Conservation (phyloP, 1,140 invertebrate species). For the Cherax destructor region DNA sequence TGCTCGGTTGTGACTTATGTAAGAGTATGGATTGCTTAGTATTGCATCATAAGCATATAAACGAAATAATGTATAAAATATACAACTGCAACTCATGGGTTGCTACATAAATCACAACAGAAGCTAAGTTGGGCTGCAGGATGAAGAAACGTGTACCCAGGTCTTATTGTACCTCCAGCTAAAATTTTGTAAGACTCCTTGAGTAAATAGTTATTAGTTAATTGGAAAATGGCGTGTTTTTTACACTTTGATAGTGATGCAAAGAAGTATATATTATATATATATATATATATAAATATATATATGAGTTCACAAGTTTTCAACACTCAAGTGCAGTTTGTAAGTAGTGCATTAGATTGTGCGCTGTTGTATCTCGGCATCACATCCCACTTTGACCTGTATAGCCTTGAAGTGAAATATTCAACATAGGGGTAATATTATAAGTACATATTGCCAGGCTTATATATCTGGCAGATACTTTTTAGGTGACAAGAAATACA, state of each 20-base stretch:
- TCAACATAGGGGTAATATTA: background rate
- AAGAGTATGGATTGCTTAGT: background rate
- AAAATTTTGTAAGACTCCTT: conserved; percentile 57
- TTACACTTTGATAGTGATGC: conserved; percentile 55
- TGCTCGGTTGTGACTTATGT: conserved; percentile 28
- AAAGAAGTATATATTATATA: conserved; percentile 42
- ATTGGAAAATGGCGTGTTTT: conserved; percentile 44
- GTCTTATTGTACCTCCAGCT: conserved; percentile 51
- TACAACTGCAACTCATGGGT: conserved; percentile 9
- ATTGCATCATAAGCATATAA: conserved; percentile 15
- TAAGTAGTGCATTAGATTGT: background rate
- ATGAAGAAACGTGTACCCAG: conserved; percentile 60
- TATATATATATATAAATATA: too few relatives aligned
- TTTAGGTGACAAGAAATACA: background rate
- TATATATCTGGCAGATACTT: conserved; percentile 5
- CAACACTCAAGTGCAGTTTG: background rate
- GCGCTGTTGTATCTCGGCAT: background rate
- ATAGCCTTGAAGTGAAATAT: conserved; percentile 8
- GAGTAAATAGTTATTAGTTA: conserved; percentile 55
- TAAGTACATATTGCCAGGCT: background rate
- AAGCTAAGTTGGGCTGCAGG: conserved; percentile 34
- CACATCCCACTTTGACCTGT: conserved; percentile 7
- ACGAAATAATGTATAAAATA: background rate
- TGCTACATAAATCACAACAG: conserved; percentile 21
- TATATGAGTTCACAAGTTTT: conserved; percentile 12